phyloP scores from a whole-genome alignment of 2,113 vertebrate species.

The Columbina picui region DNA sequence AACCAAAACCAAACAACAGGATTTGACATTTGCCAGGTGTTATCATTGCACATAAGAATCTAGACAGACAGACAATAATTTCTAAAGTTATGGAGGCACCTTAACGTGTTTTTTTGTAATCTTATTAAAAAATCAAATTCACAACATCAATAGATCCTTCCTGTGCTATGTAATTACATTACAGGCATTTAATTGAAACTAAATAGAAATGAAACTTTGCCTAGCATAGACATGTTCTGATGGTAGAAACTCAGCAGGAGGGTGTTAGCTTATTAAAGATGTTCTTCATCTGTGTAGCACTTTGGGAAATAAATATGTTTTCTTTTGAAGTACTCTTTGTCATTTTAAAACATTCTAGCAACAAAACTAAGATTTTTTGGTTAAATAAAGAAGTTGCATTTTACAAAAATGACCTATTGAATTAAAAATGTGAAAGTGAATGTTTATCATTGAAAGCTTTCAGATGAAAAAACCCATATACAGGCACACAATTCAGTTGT shows the following conservation, averaged over 20 bases:
- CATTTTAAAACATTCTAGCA: not conserved
- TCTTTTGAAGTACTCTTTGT: constrained; percentile 28
- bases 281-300: constrained; percentile 53
- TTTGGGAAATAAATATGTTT: constrained; percentile 42
- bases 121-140: constrained; percentile 79
- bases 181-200: constrained; percentile 80
- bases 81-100: constrained; percentile 53
- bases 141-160: constrained; percentile 76
- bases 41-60: not conserved
- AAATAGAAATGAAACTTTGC: constrained; percentile 71
- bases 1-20: not conserved
- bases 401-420: not conserved
- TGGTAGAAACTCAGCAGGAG: constrained; percentile 73
- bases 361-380: not conserved
- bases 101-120: constrained; percentile 43
- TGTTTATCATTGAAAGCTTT: not conserved
- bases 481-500: not conserved
- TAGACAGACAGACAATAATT: constrained; percentile 47
- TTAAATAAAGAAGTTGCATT: not conserved
- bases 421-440: not conserved
- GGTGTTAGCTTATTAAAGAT: constrained; percentile 71
- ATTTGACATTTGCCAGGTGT: constrained; percentile 1
- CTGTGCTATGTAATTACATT: constrained; percentile 80
- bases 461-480: not conserved
- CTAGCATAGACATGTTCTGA: constrained; percentile 80